Percentiles rank a stretch among this genome's conserved stretches.
Conservation (phyloP, 2,797 vertebrate species). For the Tangara arthus region DNA sequence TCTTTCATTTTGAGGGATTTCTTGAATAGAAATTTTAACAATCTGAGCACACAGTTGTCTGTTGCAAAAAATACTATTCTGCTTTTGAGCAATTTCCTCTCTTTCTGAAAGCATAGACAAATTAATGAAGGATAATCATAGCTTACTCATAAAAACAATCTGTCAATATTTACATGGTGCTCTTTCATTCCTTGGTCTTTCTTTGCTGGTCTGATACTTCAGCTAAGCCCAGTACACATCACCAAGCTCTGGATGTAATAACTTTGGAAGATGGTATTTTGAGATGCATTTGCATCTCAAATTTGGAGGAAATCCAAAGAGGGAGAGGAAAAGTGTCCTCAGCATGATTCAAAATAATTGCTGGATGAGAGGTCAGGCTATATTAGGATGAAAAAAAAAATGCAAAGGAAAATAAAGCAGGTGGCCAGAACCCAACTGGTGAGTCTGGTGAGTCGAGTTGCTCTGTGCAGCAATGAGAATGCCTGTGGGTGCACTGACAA, state of each 20-base stretch:
- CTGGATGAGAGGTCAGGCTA: not conserved
- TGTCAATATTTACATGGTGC: conserved; percentile 14
- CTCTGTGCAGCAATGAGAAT: not conserved
- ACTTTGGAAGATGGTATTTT: not conserved
- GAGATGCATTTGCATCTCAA: not conserved
- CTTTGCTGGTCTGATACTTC: not conserved
- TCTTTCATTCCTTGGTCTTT: not conserved
- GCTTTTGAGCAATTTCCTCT: conserved; percentile 9
- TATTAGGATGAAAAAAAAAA: not conserved
- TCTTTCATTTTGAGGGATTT: not conserved
- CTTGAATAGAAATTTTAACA: not conserved
- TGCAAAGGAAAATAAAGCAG: not conserved
- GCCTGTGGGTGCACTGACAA: not conserved
- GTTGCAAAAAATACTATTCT: not conserved
- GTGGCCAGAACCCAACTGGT: not conserved
- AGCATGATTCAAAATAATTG: not conserved
- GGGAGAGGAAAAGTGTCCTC: not conserved
- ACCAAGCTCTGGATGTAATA: not conserved
- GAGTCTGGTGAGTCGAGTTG: not conserved
- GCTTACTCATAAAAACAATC: conserved; percentile 27
- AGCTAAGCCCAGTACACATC: not conserved
- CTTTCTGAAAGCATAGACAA: conserved; percentile 35
- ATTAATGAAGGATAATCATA: conserved; percentile 18
- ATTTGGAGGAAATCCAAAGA: not conserved
- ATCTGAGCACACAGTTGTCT: not conserved